A percentile compares a stretch with the other conserved stretches of the same genome.
Conservation (phyloP, 2,113 vertebrate species). For the Xenopus tropicalis region UCB_Xtro_10.0 CM004445.2:90881501-90882000, state of each 20-base stretch:
- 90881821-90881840: no score
- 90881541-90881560: not conserved
- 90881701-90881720: slow-evolving; percentile 14
- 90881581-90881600: slow-evolving; percentile 1
- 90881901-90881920: no score
- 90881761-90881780: no score
- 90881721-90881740: slow-evolving; percentile 20
- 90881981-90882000: no score
- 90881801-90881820: no score
- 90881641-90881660: slow-evolving; percentile 21
- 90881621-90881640: not conserved
- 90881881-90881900: no score
- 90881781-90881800: no score
- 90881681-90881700: slow-evolving; percentile 25
- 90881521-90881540: not conserved
- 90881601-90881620: not conserved
- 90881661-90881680: slow-evolving; percentile 36
- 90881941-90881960: no score
- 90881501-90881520: not conserved
- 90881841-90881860: no score
- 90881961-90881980: no score
- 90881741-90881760: not conserved
- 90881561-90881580: slow-evolving; percentile 3
- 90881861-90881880: no score
- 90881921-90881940: no score